Evolutionary conservation across 53 echinoderm and acorn worm genomes (phyloP), one percentile per base, ranked within the genome.

Genomic region (Pentamera pediparva): DNA sequence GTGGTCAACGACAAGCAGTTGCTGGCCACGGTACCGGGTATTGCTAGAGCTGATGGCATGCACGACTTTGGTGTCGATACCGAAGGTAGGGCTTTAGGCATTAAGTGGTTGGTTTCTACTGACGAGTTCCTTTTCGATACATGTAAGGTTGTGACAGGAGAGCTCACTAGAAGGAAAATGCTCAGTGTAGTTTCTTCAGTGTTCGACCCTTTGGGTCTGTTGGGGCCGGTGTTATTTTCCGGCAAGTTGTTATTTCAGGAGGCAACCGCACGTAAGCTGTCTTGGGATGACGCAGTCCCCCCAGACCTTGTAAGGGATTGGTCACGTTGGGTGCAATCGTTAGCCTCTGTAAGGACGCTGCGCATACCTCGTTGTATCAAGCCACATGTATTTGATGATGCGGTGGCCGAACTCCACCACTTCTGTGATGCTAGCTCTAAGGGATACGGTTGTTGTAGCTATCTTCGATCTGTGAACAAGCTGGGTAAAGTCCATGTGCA

Each of bases 401-500:
- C 58, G 8, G 32, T 35, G 18, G 30, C 24, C 47, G 69, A 43
- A 59, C 62, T 84, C 26, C 84, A 84, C 19, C 78, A 71, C 51
- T 84, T 78, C 62, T 84, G 76, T 0, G 84, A 88, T 57, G 89
- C 84, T 13, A 80, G 89, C 57, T 47, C 59, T 28, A 62, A 56
- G 5, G 89, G 81, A 0, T 89, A 84, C 47, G 89, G 89, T 2
- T 80, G 81, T 39, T 89, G 81, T 45, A 62, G 80, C 31, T 89
- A 89, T 51, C 60, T 89, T 3, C 70, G 74, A 13, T 61, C 76
- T 11, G 59, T 70, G 2, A 77, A 84, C 69, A 59, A 63, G 13
- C 55, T 40, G 13, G 70, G 61, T n/a, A 32, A 26, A 0, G 69
- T 76, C 15, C 55, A 85, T 61, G 75, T 75, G 12, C 51, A 62